A percentile compares a stretch with the other conserved stretches of the same genome.
Conservation (phyloP, 2,797 vertebrate species). For the Esox masquinongy region DNA sequence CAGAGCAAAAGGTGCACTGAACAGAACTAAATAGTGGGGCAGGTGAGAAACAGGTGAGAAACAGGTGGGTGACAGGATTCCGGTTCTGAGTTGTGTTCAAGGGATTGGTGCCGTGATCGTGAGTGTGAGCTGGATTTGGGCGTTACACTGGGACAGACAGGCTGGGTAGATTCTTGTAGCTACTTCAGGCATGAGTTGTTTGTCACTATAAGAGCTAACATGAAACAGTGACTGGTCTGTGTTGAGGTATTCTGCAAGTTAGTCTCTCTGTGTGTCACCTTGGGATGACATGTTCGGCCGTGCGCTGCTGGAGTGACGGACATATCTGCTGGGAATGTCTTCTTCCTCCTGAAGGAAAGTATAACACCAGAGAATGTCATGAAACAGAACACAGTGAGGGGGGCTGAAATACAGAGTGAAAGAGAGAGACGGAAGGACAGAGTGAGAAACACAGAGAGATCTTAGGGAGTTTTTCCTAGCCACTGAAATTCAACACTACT, state of each 20-base stretch:
- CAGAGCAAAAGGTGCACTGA: too few relatives aligned
- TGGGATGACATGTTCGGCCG: slow-evolving; percentile 9
- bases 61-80: too few relatives aligned
- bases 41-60: too few relatives aligned
- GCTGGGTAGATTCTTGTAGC: not conserved
- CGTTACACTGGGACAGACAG: not conserved
- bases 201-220: slow-evolving; percentile 15
- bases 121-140: too few relatives aligned
- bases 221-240: slow-evolving; percentile 1
- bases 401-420: not conserved
- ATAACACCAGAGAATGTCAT: not conserved
- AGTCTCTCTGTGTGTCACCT: slow-evolving; percentile 7
- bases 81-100: too few relatives aligned
- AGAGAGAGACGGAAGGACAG: not conserved
- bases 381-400: not conserved
- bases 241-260: not conserved
- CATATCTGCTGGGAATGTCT: slow-evolving; percentile 23
- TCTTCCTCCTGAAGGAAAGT: slow-evolving; percentile 55
- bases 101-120: too few relatives aligned
- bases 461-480: too few relatives aligned
- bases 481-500: too few relatives aligned
- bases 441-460: not conserved
- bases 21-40: too few relatives aligned
- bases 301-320: not conserved
- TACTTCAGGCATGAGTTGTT: not conserved